phyloP scores from a whole-genome alignment of 2,888 invertebrate species.

The Drosophila nr. medialis region DNA sequence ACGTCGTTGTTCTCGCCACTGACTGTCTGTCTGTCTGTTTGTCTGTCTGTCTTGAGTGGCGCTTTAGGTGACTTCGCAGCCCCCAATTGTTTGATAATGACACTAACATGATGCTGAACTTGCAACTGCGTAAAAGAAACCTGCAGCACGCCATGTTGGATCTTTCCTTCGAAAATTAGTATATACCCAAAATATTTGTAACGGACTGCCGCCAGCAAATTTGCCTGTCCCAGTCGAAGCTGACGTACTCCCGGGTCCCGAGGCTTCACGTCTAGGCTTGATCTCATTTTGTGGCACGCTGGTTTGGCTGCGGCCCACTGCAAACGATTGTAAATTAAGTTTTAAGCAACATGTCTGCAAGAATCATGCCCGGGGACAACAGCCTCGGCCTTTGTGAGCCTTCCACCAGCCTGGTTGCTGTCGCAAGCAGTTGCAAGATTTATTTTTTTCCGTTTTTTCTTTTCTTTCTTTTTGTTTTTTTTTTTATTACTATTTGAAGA shows the following conservation, averaged over 20 bases:
- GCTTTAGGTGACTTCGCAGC: conserved; percentile 40
- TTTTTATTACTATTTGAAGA: conserved; percentile 70
- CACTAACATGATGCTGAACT: conserved; percentile 75
- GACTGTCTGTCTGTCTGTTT: conserved; percentile 6
- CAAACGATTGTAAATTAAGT: conserved; percentile 78
- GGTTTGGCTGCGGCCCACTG: conserved; percentile 50
- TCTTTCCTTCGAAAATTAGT: conserved; percentile 27
- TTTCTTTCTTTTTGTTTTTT: conserved; percentile 2
- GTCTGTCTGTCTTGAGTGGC: conserved; percentile 25
- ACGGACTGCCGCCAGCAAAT: conserved; percentile 60
- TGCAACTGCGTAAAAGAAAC: conserved; percentile 62
- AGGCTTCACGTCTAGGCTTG: conserved; percentile 28
- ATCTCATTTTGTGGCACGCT: conserved; percentile 59
- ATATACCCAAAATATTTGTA: conserved; percentile 61
- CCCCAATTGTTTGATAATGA: conserved; percentile 77
- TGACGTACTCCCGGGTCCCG: conserved; percentile 6
- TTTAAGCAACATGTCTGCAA: conserved; percentile 81
- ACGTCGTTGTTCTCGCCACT: neutral
- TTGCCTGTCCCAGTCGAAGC: conserved; percentile 22
- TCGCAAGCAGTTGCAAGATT: conserved; percentile 70
- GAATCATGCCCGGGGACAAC: conserved; percentile 77
- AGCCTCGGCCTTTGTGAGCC: conserved; percentile 26
- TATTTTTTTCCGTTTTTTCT: conserved; percentile 13
- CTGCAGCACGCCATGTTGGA: neutral
- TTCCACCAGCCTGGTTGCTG: conserved; percentile 39